These are phyloP conservation scores for Pogonus chalceus DNA, from an alignment of 1,140 invertebrate species.

Conservation along the genomic window DNA sequence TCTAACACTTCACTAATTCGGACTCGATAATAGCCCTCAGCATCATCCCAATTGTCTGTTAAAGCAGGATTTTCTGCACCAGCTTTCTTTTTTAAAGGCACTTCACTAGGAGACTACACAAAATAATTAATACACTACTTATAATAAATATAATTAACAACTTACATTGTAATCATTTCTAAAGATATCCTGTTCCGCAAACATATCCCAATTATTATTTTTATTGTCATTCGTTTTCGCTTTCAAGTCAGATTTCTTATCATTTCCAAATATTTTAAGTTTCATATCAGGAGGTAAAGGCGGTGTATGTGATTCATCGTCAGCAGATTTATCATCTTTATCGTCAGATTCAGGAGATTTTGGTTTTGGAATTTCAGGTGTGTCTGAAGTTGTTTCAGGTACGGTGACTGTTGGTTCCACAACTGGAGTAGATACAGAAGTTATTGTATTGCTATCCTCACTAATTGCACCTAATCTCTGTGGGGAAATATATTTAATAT, in stretches of 20 bases:
- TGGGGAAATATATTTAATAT: conserved; percentile 13
- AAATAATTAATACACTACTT: conserved; percentile 2
- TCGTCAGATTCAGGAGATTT: conserved; percentile 19
- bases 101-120: conserved; percentile 58
- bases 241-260: conserved; percentile 33
- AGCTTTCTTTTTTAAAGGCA: conserved; percentile 53
- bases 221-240: conserved; percentile 33
- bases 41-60: conserved; percentile 99
- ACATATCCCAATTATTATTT: conserved; percentile 71
- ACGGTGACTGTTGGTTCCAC: conserved; percentile 7
- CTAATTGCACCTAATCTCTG: conserved; percentile 50
- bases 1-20: conserved; percentile 92
- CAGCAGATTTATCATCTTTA: conserved; percentile 29
- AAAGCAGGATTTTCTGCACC: conserved; percentile 78
- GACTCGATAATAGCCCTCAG: conserved; percentile 94
- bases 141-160: conserved; percentile 20
- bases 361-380: conserved; percentile 11
- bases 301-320: conserved; percentile 34
- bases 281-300: conserved; percentile 34
- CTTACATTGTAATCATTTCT: conserved; percentile 74
- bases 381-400: conserved; percentile 15
- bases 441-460: conserved; percentile 44
- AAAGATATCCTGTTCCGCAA: conserved; percentile 81
- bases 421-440: conserved; percentile 25
- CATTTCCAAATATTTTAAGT: conserved; percentile 22